phyloP scores from a whole-genome alignment of 2,113 vertebrate genomes.

The Megatriorchis doriae region DNA sequence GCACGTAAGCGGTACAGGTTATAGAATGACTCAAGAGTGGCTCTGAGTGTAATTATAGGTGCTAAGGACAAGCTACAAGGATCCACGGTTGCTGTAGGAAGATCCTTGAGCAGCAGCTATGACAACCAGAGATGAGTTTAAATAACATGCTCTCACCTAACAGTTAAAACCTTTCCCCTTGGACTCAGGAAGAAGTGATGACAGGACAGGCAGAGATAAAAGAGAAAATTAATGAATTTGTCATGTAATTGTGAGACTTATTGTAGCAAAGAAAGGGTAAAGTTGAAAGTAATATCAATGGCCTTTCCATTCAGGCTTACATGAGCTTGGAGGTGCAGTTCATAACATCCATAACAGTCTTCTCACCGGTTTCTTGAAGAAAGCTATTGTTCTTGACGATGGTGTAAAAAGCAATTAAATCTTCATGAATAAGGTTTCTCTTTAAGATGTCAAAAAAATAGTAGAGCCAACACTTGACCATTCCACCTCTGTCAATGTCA shows the following conservation, averaged over 20 bases:
- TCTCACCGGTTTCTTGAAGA: background rate
- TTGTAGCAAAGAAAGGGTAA: background rate
- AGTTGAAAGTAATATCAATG: background rate
- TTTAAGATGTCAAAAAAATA: background rate
- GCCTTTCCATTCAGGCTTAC: background rate
- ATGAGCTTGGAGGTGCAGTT: background rate
- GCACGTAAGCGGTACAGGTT: background rate
- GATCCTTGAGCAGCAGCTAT: background rate
- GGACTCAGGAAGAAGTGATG: background rate
- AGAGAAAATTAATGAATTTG: background rate
- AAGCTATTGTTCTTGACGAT: background rate
- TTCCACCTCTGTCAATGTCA: background rate
- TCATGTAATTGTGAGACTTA: background rate
- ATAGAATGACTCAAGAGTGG: background rate
- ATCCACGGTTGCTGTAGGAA: background rate
- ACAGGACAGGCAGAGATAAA: background rate
- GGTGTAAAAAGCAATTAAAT: background rate
- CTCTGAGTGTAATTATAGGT: background rate
- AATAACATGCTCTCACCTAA: background rate
- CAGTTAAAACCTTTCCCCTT: background rate
- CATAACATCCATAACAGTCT: background rate
- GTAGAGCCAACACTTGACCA: background rate
- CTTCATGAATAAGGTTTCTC: background rate
- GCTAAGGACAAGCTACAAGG: background rate
- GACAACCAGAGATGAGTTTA: background rate